Base-by-base conservation (phyloP, 2,113 vertebrate genomes). In the Noctilio leporinus region DNA sequence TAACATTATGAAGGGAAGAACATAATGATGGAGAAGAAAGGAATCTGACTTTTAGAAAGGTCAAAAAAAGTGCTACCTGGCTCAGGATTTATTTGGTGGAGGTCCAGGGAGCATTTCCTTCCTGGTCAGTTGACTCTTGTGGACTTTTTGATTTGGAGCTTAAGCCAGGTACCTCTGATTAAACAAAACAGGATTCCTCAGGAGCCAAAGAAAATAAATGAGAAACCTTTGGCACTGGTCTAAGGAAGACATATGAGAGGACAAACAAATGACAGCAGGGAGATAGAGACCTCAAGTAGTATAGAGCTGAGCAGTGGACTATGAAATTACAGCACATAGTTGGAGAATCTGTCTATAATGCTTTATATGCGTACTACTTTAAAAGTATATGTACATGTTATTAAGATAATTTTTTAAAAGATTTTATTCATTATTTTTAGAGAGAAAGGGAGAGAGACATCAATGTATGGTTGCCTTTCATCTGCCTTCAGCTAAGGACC, bases 401-500 rank as follows among this genome's bases (percentile, higher is more conserved):
- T 77, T 70, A 86, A 87, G 57, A 65, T n/a, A 70, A 67, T 35
- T 57, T 65, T 55, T 1, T 10, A 70, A 93, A 86, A 67, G n/a
- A n/a, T n/a, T n/a, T n/a, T n/a, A n/a, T n/a, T n/a, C n/a, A n/a
- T n/a, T n/a, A n/a, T n/a, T n/a, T n/a, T n/a, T n/a, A n/a, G n/a
- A n/a, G n/a, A n/a, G n/a, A n/a, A n/a, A n/a, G n/a, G n/a, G n/a
- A n/a, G n/a, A n/a, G n/a, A n/a, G n/a, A n/a, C n/a, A n/a, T n/a
- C n/a, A n/a, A n/a, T n/a, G n/a, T n/a, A n/a, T n/a, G n/a, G n/a
- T n/a, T n/a, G n/a, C n/a, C n/a, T n/a, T n/a, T n/a, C n/a, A n/a
- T n/a, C n/a, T n/a, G n/a, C n/a, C n/a, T n/a, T n/a, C n/a, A n/a
- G n/a, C n/a, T n/a, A n/a, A n/a, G n/a, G n/a, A n/a, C n/a, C n/a